Conservation (phyloP, 2,888 invertebrate genomes). For the Drosophila meridiana region DNA sequence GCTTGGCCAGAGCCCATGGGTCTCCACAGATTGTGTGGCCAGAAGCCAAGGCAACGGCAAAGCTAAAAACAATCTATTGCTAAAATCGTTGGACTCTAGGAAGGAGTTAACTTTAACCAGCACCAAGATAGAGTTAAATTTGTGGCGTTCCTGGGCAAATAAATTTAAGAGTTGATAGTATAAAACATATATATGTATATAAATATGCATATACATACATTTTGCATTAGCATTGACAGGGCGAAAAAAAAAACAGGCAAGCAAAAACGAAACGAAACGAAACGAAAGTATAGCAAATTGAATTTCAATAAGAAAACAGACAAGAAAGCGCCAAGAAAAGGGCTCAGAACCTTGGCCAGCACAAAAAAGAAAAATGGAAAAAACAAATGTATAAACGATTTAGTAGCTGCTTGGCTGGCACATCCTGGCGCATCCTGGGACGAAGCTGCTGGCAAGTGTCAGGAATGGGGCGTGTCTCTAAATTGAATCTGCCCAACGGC, state of each 20-base stretch:
- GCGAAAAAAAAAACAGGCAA: slow-evolving; percentile 15
- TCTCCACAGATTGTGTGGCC: slow-evolving; percentile 32
- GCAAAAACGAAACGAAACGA: slow-evolving; percentile 36
- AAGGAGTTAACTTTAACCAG: slow-evolving; percentile 62
- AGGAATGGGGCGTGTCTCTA: slow-evolving; percentile 54
- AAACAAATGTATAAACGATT: slow-evolving; percentile 80
- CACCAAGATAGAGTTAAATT: slow-evolving; percentile 47
- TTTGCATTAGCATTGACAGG: slow-evolving; percentile 41
- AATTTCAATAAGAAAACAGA: slow-evolving; percentile 79
- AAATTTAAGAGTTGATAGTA: slow-evolving; percentile 17
- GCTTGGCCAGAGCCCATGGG: slow-evolving; percentile 13
- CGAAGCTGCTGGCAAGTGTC: slow-evolving; percentile 78
- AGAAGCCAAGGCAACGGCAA: slow-evolving; percentile 23
- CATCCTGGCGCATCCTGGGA: slow-evolving; percentile 53
- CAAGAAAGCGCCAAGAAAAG: slow-evolving; percentile 57
- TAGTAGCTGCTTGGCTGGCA: slow-evolving; percentile 69
- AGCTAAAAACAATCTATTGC: slow-evolving; percentile 64
- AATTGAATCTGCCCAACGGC: slow-evolving; percentile 66
- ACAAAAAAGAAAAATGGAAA: slow-evolving; percentile 51
- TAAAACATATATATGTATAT: neutral
- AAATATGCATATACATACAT: slow-evolving; percentile 18
- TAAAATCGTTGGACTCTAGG: slow-evolving; percentile 57
- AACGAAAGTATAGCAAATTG: slow-evolving; percentile 68
- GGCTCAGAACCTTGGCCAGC: slow-evolving; percentile 65
- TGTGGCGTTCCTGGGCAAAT: slow-evolving; percentile 55